phyloP scores from a whole-genome alignment of 2,888 invertebrate species.

The Drosophila kambysellisi region DNA sequence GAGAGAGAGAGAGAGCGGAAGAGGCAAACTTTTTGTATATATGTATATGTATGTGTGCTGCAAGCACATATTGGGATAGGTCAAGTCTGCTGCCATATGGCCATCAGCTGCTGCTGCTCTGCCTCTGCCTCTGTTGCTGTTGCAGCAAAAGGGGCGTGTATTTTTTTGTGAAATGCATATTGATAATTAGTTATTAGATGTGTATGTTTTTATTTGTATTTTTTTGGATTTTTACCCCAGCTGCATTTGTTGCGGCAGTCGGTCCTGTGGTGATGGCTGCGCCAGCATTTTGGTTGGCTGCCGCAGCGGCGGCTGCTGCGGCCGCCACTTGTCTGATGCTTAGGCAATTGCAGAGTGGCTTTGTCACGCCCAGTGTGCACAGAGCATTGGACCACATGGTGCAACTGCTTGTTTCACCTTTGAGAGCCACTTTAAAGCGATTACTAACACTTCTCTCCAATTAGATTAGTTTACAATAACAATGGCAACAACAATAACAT shows the following conservation, averaged over 20 bases:
- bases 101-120: conserved; percentile 55
- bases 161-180: conserved; percentile 17
- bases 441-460: conserved; percentile 34
- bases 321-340: conserved; percentile 85
- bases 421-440: conserved; percentile 80
- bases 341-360: conserved; percentile 85
- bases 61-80: conserved; percentile 69
- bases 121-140: conserved; percentile 15
- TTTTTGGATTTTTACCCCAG: conserved; percentile 75
- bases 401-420: conserved; percentile 73
- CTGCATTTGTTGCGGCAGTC: conserved; percentile 61
- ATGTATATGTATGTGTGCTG: conserved; percentile 35
- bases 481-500: conserved; percentile 27
- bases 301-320: conserved; percentile 83
- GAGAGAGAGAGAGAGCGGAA: conserved; percentile 18
- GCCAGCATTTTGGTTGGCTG: conserved; percentile 69
- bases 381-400: conserved; percentile 86
- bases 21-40: conserved; percentile 12
- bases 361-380: conserved; percentile 85
- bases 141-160: conserved; percentile 46
- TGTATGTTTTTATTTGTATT: not conserved
- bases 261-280: conserved; percentile 81
- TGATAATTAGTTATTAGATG: conserved; percentile 23
- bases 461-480: conserved; percentile 23
- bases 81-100: conserved; percentile 76